Percentiles rank a stretch among this genome's conserved stretches.
Evolutionary conservation across 2,113 vertebrate species (phyloP).

Genomic region (Pterocles gutturalis): DNA sequence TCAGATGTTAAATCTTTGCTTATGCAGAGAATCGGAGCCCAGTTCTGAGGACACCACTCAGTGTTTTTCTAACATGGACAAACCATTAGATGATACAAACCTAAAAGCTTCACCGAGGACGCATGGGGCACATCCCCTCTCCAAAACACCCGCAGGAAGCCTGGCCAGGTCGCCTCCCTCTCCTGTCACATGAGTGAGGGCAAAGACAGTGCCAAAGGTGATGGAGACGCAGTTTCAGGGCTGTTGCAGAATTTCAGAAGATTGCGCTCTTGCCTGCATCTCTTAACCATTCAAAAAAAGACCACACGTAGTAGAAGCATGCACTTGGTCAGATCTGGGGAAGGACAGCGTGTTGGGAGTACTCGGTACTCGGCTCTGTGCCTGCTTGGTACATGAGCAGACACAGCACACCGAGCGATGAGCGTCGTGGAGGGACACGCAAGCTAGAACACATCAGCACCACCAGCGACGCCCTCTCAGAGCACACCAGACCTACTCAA

Average conservation of each 20-base stretch:
- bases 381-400: not conserved
- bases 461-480: not conserved
- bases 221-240: not conserved
- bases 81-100: not conserved
- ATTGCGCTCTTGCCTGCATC: not conserved
- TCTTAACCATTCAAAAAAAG: not conserved
- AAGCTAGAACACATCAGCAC: not conserved
- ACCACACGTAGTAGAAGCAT: not conserved
- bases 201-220: not conserved
- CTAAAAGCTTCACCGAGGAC: not conserved
- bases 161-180: not conserved
- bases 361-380: not conserved
- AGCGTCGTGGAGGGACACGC: rapidly evolving
- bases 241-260: not conserved
- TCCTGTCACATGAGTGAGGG: too few species aligned
- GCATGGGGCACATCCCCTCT: not conserved
- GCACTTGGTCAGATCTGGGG: not conserved
- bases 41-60: not conserved
- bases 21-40: not conserved
- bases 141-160: not conserved
- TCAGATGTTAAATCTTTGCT: not conserved
- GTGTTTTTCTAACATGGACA: not conserved
- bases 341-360: not conserved
- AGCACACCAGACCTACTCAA: not conserved
- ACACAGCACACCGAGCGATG: rapidly evolving